Base-by-base conservation (phyloP, 2,113 vertebrate genomes). In the Pomatorhinus ruficollis region DNA sequence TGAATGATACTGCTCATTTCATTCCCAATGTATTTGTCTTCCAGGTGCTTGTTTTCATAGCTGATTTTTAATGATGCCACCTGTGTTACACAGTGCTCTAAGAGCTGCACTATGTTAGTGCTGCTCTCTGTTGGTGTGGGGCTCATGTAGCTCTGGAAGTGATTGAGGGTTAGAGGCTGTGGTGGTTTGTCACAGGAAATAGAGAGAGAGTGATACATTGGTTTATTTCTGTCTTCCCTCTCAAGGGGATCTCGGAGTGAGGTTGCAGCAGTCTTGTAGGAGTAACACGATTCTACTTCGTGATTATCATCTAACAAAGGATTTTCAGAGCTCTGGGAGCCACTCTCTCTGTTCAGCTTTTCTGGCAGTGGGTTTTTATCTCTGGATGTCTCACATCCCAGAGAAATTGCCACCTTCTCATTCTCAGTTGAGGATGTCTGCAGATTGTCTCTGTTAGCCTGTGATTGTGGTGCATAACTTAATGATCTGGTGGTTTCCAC, bases 21-120 rank as follows among this genome's bases (percentile, higher is more conserved):
- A 50, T 94, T 96, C n/a, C 86, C 89, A 0, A 61, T 71, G 61
- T 33, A 52, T 81, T 86, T 95, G 27, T 93, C 68, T 20, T 93
- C 76, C 15, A 61, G 31, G 42, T 52, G 39, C 44, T 97, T 86
- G 60, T 90, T 89, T 39, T 96, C 96, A 10, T 97, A 91, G 75
- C 71, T 95, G 60, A 98, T 97, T 65, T 98, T 97, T 86, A 98
- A 37, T 13, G 98, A 98, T 83, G 98, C 97, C 76, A 98, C 91
- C 27, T 97, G 98, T 47, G 97, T 92, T 45, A 98, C 95, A 59
- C 98, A 98, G 60, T 28, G 96, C 64, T 97, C 97, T 57, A 98
- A 64, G 40, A 97, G 75, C 22, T 98, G 96, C 37, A 97, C 94
- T 54, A 98, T 83, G 65, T 97, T 95, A 17, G 94, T 61, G 60